Evolutionary conservation across 2,113 vertebrate genomes (phyloP), one percentile per base, ranked within the genome.

Genomic region (Axis porcinus): DNA sequence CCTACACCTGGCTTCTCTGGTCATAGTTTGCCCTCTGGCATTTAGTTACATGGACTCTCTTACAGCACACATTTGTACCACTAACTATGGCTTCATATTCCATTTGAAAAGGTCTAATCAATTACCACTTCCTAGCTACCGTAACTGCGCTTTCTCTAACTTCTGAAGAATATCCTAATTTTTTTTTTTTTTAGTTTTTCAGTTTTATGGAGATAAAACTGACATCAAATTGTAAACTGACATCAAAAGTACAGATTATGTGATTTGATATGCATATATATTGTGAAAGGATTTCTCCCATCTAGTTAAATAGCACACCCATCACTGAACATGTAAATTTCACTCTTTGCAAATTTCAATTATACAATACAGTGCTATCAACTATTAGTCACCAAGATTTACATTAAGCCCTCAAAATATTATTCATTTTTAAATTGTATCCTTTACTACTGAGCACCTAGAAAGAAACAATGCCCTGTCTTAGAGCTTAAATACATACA

Each of bases 1-100:
- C 4, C 1, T 62, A 23, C 3, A 8, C 36, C 5, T 27, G 7
- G 4, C 27, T 40, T 36, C 64, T 19, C 4, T 2, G 19, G 33
- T 5, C 9, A 23, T 0, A 15, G 16, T 55, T 84, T 28, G 12
- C 21, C 12, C 15, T 81, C 57, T 50, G 27, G 9, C 3, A 36
- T 15, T 64, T 89, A 43, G 89, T 45, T 23, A 19, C 27, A 57
- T 30, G 25, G 4, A 11, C 40, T 60, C 2, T 30, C 23, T 58
- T 28, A n/a, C 3, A n/a, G 19, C 45, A 27, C 4, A 14, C 12
- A n/a, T 40, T 7, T 52, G 2, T 43, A 40, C 7, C 6, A 45
- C 14, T 40, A n/a, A 28, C 8, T 45, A 13, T 43, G 30, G 13
- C 14, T 86, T 86, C 16, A 21, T 11, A 7, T 17, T 85, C 8